phyloP scores from a whole-genome alignment of 2,113 vertebrate genomes.

The Vulpes lagopus region DNA sequence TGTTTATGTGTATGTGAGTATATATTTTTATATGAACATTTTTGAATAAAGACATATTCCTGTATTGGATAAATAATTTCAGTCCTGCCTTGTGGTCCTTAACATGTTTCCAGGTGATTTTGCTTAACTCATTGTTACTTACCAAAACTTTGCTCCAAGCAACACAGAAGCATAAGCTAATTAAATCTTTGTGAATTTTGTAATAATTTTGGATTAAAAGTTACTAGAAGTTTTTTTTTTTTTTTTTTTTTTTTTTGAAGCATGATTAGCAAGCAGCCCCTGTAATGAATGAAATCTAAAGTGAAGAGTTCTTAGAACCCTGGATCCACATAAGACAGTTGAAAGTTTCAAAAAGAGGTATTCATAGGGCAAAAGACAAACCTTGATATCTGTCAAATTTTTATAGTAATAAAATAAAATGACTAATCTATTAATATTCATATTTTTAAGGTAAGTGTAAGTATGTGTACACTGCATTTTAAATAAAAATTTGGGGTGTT shows the following conservation, averaged over 20 bases:
- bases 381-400: slow-evolving; percentile 68
- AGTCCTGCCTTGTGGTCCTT: slow-evolving; percentile 37
- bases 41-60: slow-evolving; percentile 62
- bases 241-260: slow-evolving; percentile 20
- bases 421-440: slow-evolving; percentile 55
- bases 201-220: slow-evolving; percentile 44
- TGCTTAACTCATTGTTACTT: slow-evolving; percentile 58
- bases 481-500: slow-evolving; percentile 82
- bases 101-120: slow-evolving; percentile 54
- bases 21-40: slow-evolving; percentile 48
- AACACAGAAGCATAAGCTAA: slow-evolving; percentile 52
- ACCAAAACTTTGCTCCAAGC: slow-evolving; percentile 51
- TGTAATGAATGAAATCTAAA: slow-evolving; percentile 63
- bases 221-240: slow-evolving; percentile 40
- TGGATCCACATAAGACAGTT: neutral
- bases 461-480: slow-evolving; percentile 77
- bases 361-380: slow-evolving; percentile 58
- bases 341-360: slow-evolving; percentile 49
- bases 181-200: slow-evolving; percentile 61
- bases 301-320: slow-evolving; percentile 11
- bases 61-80: slow-evolving; percentile 50
- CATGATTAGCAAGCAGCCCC: slow-evolving; percentile 21
- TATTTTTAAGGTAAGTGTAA: slow-evolving; percentile 73
- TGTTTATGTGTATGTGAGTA: neutral
- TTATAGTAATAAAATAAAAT: slow-evolving; percentile 30